Conservation (phyloP, 2,797 vertebrate genomes). For the Microhierax caerulescens region DNA sequence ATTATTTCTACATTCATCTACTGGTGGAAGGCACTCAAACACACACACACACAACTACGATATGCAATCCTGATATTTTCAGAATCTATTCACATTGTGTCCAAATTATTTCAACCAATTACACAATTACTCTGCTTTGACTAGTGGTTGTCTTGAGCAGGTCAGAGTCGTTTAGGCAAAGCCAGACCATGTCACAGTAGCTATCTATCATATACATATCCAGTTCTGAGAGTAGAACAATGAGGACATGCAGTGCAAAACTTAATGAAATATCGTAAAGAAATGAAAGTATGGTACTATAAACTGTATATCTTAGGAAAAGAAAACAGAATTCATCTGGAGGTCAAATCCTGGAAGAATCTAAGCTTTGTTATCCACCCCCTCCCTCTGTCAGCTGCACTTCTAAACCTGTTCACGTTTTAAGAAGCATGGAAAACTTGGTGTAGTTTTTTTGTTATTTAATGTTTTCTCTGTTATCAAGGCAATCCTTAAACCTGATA, state of each 20-base stretch:
- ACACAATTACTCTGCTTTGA: not conserved
- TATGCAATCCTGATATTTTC: not conserved
- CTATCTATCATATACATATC: not conserved
- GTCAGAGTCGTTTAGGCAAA: not conserved
- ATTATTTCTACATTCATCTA: not conserved
- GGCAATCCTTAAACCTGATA: not conserved
- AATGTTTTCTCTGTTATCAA: accelerated
- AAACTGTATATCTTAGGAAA: not conserved
- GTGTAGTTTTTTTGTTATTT: not conserved
- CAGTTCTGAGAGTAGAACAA: not conserved
- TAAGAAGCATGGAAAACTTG: not conserved
- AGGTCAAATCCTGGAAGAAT: not conserved
- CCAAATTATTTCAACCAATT: not conserved
- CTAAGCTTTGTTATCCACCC: not conserved
- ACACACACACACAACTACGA: accelerated
- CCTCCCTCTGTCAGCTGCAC: not conserved
- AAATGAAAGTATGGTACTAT: not conserved
- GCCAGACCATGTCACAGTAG: not conserved
- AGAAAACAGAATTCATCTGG: not conserved
- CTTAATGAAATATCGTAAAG: not conserved
- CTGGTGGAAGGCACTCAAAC: not conserved
- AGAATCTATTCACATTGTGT: not conserved
- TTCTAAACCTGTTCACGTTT: not conserved
- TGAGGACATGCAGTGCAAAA: not conserved
- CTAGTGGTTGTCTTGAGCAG: not conserved